Base-by-base conservation (phyloP, 1,140 invertebrate genomes). In the Mizuhopecten yessoensis region DNA sequence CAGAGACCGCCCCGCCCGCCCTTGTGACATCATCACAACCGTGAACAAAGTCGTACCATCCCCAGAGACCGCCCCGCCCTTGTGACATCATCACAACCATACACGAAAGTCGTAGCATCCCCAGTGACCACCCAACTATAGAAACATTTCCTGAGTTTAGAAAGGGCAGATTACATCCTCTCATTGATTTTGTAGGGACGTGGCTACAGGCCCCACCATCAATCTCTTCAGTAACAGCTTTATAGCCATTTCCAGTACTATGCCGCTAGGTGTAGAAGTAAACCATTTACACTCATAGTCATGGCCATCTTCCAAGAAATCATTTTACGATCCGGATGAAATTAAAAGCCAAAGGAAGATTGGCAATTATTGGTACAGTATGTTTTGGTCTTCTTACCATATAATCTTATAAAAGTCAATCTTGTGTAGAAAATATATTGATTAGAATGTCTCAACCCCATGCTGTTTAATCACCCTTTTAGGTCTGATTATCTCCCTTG, bases 311-410 rank as follows among this genome's bases (percentile, higher is more conserved):
- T 75, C 57, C 57, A 29, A 75, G 57, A 75, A 75, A 75, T 75
- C 57, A 75, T 75, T 75, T 75, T 75, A 75, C 17, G 57, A 75
- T 75, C 57, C 57, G 29, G 17, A 75, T 23, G 57, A 75, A 75
- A 75, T 75, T 75, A 75, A 75, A 75, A 29, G n/a, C 57, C 29
- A 75, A 75, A 75, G 11, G 57, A 75, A 75, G 57, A 75, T 75
- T 75, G 57, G 57, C 57, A 75, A 75, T 75, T 75, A 75, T 75
- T 75, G 57, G 57, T 75, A 17, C 57, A 29, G 57, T 75, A 75
- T 75, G 57, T 75, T 75, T 75, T 5, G 29, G 57, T 29, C 9
- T 75, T 75, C 57, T 2, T 29, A 75, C 57, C 57, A 75, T 75
- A 29, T 75, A 75, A 75, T 75, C 57, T 75, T n/a, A 75, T 75